Percentiles rank a stretch among this genome's conserved stretches.
Conservation (phyloP, 2,888 invertebrate genomes). For the Rhagonycha lutea region DNA sequence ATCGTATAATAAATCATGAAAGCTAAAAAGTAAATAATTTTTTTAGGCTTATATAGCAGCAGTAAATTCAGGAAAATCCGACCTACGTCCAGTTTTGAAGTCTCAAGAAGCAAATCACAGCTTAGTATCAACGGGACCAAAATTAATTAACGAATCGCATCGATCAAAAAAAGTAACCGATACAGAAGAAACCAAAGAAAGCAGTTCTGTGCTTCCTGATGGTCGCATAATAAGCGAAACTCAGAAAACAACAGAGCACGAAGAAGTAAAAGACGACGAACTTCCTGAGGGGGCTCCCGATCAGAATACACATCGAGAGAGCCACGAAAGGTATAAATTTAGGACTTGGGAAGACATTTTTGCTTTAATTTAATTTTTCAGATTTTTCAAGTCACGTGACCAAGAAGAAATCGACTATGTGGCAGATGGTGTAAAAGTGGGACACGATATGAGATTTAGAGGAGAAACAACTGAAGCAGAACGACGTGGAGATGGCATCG, state of each 20-base stretch:
- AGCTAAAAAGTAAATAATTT: background rate
- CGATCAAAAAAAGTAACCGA: slow-evolving; percentile 81
- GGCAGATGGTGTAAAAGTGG: slow-evolving; percentile 79
- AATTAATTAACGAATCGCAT: slow-evolving; percentile 74
- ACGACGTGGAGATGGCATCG: slow-evolving; percentile 68
- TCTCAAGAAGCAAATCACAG: slow-evolving; percentile 65
- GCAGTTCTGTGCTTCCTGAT: slow-evolving; percentile 77
- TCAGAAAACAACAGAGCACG: slow-evolving; percentile 81
- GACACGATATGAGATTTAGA: slow-evolving; percentile 79
- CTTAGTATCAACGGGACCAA: slow-evolving; percentile 70
- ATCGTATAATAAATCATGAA: background rate
- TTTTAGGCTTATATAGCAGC: slow-evolving; percentile 75
- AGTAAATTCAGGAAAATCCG: slow-evolving; percentile 66
- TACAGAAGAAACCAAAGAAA: slow-evolving; percentile 81
- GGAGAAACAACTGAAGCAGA: slow-evolving; percentile 84
- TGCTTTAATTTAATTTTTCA: slow-evolving; percentile 26
- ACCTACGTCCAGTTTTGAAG: slow-evolving; percentile 69
- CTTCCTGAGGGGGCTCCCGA: slow-evolving; percentile 64
- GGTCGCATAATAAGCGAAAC: slow-evolving; percentile 87
- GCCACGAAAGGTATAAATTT: slow-evolving; percentile 49
- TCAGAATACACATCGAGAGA: slow-evolving; percentile 57
- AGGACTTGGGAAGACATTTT: background rate
- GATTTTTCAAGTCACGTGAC: slow-evolving; percentile 72
- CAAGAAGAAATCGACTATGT: slow-evolving; percentile 84
- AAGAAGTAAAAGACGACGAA: slow-evolving; percentile 81